Conservation (phyloP, 2,888 invertebrate genomes). For the Tachina fera region DNA sequence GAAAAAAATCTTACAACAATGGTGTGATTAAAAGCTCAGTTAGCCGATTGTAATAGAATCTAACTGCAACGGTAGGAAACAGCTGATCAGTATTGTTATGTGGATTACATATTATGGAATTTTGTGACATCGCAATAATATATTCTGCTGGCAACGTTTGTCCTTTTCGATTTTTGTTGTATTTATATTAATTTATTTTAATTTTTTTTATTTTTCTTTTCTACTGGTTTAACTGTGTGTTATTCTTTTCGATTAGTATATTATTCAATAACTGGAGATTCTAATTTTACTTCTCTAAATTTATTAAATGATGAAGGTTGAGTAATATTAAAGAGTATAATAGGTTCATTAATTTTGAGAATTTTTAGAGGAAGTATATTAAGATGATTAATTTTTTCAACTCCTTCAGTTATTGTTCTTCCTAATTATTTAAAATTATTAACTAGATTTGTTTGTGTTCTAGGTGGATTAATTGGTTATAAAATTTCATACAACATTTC, state of each 20-base stretch:
- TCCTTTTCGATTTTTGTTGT: no score
- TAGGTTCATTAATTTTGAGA: constrained; percentile 85
- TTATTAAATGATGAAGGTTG: constrained; percentile 84
- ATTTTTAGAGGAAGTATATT: constrained; percentile 84
- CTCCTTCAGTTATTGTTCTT: constrained; percentile 84
- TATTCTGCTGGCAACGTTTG: no score
- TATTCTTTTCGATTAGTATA: constrained; percentile 85
- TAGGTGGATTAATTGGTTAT: constrained; percentile 83
- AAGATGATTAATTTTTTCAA: constrained; percentile 83
- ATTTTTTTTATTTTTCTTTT: constrained; percentile 84
- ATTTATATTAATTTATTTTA: constrained; percentile 84
- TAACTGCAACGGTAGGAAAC: no score
- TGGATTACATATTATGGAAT: no score
- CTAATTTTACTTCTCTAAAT: constrained; percentile 84
- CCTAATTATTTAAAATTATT: constrained; percentile 84
- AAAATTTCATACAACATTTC: no score
- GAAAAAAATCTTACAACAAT: no score
- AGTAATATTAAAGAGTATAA: constrained; percentile 83
- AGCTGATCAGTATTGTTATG: no score
- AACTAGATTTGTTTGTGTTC: constrained; percentile 84
- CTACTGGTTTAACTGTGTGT: constrained; percentile 85
- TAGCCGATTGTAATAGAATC: no score
- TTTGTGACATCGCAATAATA: no score
- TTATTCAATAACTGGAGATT: constrained; percentile 84
- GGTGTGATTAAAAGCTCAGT: no score